A percentile compares a stretch with the other conserved stretches of the same genome.
These are phyloP conservation scores for Numida meleagris DNA, from an alignment of 2,113 vertebrate genomes.

Conservation along the genomic window DNA sequence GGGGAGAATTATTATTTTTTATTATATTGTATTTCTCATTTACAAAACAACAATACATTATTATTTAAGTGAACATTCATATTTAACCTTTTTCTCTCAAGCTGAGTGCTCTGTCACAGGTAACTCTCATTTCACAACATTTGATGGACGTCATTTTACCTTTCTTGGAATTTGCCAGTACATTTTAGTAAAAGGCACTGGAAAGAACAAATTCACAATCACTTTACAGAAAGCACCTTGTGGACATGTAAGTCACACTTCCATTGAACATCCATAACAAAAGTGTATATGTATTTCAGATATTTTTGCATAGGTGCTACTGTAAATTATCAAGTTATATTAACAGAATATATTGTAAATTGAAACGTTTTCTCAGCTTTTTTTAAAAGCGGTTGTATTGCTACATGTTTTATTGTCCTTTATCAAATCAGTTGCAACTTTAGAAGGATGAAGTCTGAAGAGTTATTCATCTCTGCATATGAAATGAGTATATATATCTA, in stretches of 20 bases:
- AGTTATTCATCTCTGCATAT: neutral
- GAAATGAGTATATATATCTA: conserved; percentile 19
- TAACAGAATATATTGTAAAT: neutral
- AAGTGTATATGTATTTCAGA: neutral
- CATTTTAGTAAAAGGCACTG: conserved; percentile 91
- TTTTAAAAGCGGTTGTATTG: neutral
- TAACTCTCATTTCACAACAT: conserved; percentile 92
- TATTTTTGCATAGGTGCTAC: neutral
- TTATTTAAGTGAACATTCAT: neutral
- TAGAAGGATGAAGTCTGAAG: neutral
- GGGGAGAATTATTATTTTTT: neutral
- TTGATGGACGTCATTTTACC: conserved; percentile 95
- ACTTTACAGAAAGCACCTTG: conserved; percentile 92
- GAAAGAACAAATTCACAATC: conserved; percentile 89
- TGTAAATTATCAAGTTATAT: neutral
- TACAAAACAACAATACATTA: neutral
- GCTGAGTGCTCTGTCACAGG: conserved; percentile 91
- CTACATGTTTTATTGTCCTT: neutral
- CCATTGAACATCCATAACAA: neutral
- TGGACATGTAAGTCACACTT: conserved; percentile 82
- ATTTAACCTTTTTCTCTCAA: conserved; percentile 52
- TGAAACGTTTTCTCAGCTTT: neutral
- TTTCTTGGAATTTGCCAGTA: conserved; percentile 94
- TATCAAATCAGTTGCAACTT: conserved; percentile 25
- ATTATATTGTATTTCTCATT: neutral